Percentiles rank a stretch among this genome's conserved stretches.
Conservation (phyloP, 2,113 vertebrate genomes). For the Ailurus styani region DNA sequence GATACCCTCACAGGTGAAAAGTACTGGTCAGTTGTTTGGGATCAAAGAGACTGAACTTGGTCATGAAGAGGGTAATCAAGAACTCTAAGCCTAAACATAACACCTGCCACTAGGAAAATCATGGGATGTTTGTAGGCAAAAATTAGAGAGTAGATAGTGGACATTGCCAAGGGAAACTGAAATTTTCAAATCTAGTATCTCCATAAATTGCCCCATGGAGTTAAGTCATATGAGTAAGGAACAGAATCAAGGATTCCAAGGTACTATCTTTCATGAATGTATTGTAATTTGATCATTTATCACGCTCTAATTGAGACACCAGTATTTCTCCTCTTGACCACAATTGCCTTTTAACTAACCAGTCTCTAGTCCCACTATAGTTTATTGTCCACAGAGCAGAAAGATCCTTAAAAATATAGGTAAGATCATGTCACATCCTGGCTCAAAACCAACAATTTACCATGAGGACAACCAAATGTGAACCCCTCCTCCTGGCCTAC, state of each 20-base stretch:
- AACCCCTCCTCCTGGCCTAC: background rate
- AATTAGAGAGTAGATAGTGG: background rate
- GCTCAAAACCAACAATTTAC: background rate
- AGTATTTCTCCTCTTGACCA: background rate
- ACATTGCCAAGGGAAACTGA: background rate
- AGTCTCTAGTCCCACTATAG: background rate
- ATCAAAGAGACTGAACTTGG: background rate
- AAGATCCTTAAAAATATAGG: background rate
- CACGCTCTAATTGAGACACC: background rate
- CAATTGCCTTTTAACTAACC: background rate
- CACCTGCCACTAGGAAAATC: background rate
- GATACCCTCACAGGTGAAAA: background rate
- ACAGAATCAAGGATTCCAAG: background rate
- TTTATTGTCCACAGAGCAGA: background rate
- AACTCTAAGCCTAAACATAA: background rate
- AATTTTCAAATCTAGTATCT: background rate
- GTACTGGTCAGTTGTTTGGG: background rate
- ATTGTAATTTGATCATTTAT: background rate
- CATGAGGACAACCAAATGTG: background rate
- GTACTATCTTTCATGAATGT: background rate
- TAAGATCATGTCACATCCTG: background rate
- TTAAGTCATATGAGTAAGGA: background rate
- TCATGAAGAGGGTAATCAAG: background rate
- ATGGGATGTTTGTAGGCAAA: background rate
- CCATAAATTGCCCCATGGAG: background rate